These are phyloP conservation scores for Disparrhopalites patrizii DNA, from an alignment of 2,888 invertebrate species.

Conservation along the genomic window DNA sequence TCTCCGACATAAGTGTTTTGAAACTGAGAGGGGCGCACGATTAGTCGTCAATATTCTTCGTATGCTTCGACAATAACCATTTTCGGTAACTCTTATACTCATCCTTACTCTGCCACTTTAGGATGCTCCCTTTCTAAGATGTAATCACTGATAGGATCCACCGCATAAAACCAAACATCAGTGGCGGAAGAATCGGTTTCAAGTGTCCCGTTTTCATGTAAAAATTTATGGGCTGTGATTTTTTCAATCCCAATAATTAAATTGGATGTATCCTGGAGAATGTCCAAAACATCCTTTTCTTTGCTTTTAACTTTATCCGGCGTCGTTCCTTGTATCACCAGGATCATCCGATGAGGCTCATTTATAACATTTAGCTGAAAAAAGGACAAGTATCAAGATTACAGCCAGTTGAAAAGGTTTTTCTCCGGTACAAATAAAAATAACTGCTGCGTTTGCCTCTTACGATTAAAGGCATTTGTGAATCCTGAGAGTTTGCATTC, in stretches of 20 bases:
- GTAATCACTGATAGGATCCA: constrained; percentile 72
- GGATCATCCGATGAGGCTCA: constrained; percentile 69
- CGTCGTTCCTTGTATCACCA: constrained; percentile 70
- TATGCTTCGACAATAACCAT: no score
- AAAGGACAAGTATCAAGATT: neutral
- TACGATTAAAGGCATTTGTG: constrained; percentile 46
- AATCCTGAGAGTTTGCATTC: constrained; percentile 41
- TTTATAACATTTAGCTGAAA: constrained; percentile 70
- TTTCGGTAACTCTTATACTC: no score
- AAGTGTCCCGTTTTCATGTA: constrained; percentile 70
- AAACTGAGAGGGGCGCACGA: no score
- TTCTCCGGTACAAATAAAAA: neutral
- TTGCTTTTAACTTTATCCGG: constrained; percentile 65
- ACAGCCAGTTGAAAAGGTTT: neutral
- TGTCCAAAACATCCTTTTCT: constrained; percentile 58
- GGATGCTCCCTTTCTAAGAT: constrained; percentile 70
- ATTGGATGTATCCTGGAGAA: constrained; percentile 68
- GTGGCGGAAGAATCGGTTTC: constrained; percentile 67
- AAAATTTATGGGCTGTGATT: constrained; percentile 69
- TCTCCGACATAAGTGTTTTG: no score
- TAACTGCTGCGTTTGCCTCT: neutral
- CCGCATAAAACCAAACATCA: constrained; percentile 80
- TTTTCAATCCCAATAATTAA: constrained; percentile 77
- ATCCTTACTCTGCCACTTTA: constrained; percentile 62
- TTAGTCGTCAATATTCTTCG: no score